Percentiles rank a stretch among this genome's conserved stretches.
Evolutionary conservation across 2,113 vertebrate genomes (phyloP).

Genomic region (Lonchura striata): DNA sequence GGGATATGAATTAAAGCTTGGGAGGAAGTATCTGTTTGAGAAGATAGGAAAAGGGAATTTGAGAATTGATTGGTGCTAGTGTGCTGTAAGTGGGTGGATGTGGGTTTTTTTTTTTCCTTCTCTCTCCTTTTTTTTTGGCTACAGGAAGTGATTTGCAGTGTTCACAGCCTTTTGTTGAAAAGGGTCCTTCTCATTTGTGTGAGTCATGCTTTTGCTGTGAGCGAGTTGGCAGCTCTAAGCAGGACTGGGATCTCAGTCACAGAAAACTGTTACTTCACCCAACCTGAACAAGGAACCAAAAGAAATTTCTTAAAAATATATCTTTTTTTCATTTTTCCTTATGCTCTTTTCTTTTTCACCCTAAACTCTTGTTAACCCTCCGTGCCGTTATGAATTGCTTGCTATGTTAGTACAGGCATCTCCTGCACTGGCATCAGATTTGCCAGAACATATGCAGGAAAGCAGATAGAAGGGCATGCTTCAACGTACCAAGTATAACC

Average conservation of each 20-base stretch:
- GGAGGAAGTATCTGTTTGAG: slow-evolving; percentile 79
- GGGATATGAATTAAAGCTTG: slow-evolving; percentile 64
- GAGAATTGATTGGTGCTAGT: slow-evolving; percentile 93
- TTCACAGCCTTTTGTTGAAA: slow-evolving; percentile 99
- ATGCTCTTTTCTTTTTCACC: background rate
- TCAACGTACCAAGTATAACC: slow-evolving; percentile 99
- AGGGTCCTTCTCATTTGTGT: slow-evolving; percentile 96
- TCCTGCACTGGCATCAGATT: slow-evolving; percentile 82
- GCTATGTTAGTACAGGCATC: slow-evolving; percentile 88
- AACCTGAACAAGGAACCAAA: slow-evolving; percentile 67
- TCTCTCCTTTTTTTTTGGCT: slow-evolving; percentile 73
- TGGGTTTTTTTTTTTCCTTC: background rate
- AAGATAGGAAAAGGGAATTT: slow-evolving; percentile 80
- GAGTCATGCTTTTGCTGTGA: slow-evolving; percentile 98
- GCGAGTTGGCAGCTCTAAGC: slow-evolving; percentile 86
- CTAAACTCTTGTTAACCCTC: background rate
- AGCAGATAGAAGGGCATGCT: slow-evolving; percentile 97
- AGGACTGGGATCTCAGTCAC: slow-evolving; percentile 79
- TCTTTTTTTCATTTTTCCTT: background rate
- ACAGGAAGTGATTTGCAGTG: slow-evolving; percentile 99
- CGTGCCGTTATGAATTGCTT: slow-evolving; percentile 75
- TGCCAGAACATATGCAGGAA: slow-evolving; percentile 87
- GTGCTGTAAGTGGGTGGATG: slow-evolving; percentile 93
- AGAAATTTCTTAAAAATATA: slow-evolving; percentile 32
- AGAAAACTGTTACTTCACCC: slow-evolving; percentile 78